Percentiles rank a stretch among this genome's conserved stretches.
Evolutionary conservation across 2,888 invertebrate genomes (phyloP).

Genomic region (Micoletzkya japonica): DNA sequence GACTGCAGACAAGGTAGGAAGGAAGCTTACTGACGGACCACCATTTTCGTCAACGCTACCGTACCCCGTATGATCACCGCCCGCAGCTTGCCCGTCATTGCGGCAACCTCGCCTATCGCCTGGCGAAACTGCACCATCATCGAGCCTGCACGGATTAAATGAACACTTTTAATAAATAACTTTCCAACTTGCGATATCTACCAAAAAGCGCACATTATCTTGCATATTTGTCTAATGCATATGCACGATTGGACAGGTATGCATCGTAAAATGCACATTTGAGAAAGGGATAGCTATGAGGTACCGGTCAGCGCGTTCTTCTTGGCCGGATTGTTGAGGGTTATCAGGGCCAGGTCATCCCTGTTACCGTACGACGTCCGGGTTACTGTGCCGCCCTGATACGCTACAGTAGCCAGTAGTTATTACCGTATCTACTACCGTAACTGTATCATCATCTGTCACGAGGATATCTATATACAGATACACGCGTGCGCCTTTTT

Average conservation of each 20-base stretch:
- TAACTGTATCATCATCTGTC: neutral
- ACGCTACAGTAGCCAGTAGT: neutral
- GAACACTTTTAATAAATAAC: no score
- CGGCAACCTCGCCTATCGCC: conserved; percentile 17
- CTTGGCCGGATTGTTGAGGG: conserved; percentile 24
- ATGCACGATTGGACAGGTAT: no score
- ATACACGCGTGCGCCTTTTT: neutral
- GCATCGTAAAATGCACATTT: no score
- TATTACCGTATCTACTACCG: neutral
- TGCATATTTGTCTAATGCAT: no score
- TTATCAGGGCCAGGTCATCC: conserved; percentile 20
- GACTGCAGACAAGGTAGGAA: no score
- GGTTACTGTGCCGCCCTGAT: conserved; percentile 18
- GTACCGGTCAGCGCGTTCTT: conserved; percentile 26
- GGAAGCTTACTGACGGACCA: no score
- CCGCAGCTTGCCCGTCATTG: neutral
- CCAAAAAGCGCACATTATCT: no score
- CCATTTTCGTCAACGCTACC: no score
- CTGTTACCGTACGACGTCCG: conserved; percentile 1
- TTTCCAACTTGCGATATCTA: no score
- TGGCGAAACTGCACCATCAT: conserved; percentile 17
- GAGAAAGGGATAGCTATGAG: neutral
- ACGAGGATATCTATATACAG: neutral
- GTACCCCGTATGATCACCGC: conserved; percentile 15
- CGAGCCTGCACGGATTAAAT: conserved; percentile 3